Evolutionary conservation across 2,888 invertebrate species (phyloP).

Genomic region (Heterodera filipjevi): DNA sequence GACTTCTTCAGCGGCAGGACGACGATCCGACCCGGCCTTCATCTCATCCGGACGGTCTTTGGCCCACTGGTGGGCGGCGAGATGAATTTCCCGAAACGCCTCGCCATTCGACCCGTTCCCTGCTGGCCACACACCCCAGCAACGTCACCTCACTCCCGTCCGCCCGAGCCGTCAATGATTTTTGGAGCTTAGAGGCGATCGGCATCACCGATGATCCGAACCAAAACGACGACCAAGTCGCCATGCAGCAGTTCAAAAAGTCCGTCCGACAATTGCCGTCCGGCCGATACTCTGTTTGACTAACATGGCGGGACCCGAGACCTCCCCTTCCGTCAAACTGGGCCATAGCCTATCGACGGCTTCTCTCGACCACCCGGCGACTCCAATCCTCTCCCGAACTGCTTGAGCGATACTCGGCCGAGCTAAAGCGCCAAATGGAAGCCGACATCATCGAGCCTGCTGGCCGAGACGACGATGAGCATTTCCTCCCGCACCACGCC

Average conservation of each 20-base stretch:
- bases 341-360: neutral
- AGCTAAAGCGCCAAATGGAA: conserved; percentile 5
- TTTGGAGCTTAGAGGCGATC: too few species aligned
- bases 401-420: conserved; percentile 15
- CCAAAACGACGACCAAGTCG: too few species aligned
- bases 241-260: too few species aligned
- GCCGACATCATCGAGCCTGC: conserved; percentile 39
- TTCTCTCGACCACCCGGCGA: neutral
- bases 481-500: conserved; percentile 21
- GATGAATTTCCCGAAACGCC: neutral
- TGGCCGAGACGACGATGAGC: neutral
- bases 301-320: too few species aligned
- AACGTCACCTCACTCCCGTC: too few species aligned
- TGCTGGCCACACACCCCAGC: neutral
- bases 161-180: too few species aligned
- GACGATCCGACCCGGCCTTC: neutral
- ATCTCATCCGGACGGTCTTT: conserved; percentile 11
- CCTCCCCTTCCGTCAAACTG: too few species aligned
- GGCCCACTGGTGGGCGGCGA: conserved; percentile 6
- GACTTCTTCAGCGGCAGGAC: neutral
- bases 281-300: too few species aligned
- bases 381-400: too few species aligned
- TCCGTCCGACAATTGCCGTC: too few species aligned
- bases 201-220: too few species aligned
- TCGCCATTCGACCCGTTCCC: neutral